Evolutionary conservation across 2,797 vertebrate species (phyloP).

Genomic region (Eulemur mongoz): DNA sequence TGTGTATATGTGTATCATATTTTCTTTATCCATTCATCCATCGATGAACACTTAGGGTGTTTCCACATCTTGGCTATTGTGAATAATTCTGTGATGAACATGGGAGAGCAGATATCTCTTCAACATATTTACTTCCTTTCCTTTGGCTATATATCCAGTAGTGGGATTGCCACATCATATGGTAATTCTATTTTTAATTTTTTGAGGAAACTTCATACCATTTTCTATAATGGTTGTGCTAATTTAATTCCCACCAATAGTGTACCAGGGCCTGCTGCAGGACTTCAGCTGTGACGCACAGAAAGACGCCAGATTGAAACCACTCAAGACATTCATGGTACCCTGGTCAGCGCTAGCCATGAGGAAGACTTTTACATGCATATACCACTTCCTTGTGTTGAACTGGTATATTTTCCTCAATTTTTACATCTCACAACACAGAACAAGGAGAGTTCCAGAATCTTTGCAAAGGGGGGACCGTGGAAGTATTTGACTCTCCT

Average conservation of each 20-base stretch:
- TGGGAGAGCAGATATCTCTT: background rate
- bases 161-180: background rate
- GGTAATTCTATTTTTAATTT: background rate
- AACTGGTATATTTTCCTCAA: slow-evolving; percentile 89
- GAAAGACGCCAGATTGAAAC: slow-evolving; percentile 45
- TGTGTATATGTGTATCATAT: no score
- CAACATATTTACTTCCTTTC: background rate
- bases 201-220: background rate
- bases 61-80: no score
- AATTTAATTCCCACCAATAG: background rate
- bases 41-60: background rate
- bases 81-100: no score
- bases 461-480: slow-evolving; percentile 90
- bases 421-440: slow-evolving; percentile 76
- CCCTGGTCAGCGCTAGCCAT: slow-evolving; percentile 75
- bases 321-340: background rate
- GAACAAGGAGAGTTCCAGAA: slow-evolving; percentile 82
- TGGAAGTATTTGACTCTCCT: slow-evolving; percentile 95
- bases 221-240: background rate
- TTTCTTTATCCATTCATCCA: background rate
- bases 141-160: background rate
- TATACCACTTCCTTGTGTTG: slow-evolving; percentile 87
- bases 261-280: background rate
- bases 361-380: slow-evolving; percentile 70
- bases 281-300: background rate